These are phyloP conservation scores for Pyrrhosoma nymphula DNA, from an alignment of 2,888 invertebrate genomes.

Conservation along the genomic window DNA sequence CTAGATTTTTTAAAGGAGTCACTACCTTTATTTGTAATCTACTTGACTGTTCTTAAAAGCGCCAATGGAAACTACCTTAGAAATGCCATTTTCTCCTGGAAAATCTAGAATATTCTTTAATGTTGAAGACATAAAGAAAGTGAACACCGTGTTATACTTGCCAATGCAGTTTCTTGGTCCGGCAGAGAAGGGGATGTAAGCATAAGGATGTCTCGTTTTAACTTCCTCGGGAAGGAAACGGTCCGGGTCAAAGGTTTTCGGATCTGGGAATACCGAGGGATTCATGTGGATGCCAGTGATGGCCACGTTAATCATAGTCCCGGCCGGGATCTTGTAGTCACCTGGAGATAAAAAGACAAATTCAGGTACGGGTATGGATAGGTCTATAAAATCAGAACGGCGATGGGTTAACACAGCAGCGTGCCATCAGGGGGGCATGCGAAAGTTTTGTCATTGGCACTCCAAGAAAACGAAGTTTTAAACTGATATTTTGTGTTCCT, in stretches of 20 bases:
- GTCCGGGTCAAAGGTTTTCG: constrained; percentile 61
- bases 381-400: no score
- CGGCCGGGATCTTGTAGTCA: constrained; percentile 51
- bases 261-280: constrained; percentile 41
- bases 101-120: no score
- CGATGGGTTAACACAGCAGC: no score
- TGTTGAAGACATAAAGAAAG: no score
- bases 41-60: no score
- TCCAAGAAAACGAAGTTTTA: no score
- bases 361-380: no score
- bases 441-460: no score
- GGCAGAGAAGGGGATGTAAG: constrained; percentile 67
- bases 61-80: background rate
- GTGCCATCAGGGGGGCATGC: no score
- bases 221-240: constrained; percentile 57
- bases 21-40: no score
- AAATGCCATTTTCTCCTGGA: background rate
- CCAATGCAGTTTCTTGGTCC: constrained; percentile 68
- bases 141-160: background rate
- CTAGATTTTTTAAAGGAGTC: no score
- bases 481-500: no score
- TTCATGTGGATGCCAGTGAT: constrained; percentile 49
- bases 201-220: constrained; percentile 56
- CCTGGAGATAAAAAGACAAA: background rate
- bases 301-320: background rate